These are phyloP conservation scores for Rhinatrema bivittatum DNA, from an alignment of 2,797 vertebrate genomes.

Conservation along the genomic window DNA sequence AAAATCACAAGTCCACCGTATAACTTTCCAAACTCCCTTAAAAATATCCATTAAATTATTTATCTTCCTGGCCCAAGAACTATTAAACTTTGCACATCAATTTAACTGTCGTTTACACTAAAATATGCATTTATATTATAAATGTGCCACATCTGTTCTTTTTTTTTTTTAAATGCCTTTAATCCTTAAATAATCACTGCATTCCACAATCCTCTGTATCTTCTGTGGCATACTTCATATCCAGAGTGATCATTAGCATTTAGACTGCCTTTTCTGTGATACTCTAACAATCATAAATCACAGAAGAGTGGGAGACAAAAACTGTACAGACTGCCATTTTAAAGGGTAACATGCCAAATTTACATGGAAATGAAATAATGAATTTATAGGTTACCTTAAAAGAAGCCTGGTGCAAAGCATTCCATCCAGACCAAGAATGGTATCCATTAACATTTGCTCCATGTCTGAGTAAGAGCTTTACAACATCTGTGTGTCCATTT, in stretches of 20 bases:
- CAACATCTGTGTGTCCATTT: slow-evolving; percentile 51
- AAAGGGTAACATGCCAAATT: slow-evolving; percentile 23
- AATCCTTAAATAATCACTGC: slow-evolving; percentile 23
- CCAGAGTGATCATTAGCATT: slow-evolving; percentile 38
- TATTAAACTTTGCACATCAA: slow-evolving; percentile 13
- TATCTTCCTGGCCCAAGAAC: too few relatives aligned
- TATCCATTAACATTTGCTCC: slow-evolving; percentile 71
- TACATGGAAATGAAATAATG: slow-evolving; percentile 19
- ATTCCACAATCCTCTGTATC: slow-evolving; percentile 1
- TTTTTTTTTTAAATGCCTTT: slow-evolving; percentile 27
- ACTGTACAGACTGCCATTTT: slow-evolving; percentile 9
- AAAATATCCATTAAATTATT: too few relatives aligned
- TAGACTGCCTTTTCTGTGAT: slow-evolving; percentile 26
- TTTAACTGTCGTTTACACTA: slow-evolving; percentile 2
- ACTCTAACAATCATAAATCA: slow-evolving; percentile 21
- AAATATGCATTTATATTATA: slow-evolving; percentile 23
- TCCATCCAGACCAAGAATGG: slow-evolving; percentile 85
- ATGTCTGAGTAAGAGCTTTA: slow-evolving; percentile 60
- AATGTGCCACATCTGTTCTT: slow-evolving; percentile 17
- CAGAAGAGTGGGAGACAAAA: slow-evolving; percentile 10
- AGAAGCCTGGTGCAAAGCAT: slow-evolving; percentile 83
- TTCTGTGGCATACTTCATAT: slow-evolving; percentile 3
- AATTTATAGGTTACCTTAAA: slow-evolving; percentile 69
- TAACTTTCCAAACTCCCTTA: too few relatives aligned
- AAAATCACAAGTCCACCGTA: too few relatives aligned